Evolutionary conservation across 2,113 vertebrate genomes (phyloP).

Genomic region (Thalassoma bifasciatum): DNA sequence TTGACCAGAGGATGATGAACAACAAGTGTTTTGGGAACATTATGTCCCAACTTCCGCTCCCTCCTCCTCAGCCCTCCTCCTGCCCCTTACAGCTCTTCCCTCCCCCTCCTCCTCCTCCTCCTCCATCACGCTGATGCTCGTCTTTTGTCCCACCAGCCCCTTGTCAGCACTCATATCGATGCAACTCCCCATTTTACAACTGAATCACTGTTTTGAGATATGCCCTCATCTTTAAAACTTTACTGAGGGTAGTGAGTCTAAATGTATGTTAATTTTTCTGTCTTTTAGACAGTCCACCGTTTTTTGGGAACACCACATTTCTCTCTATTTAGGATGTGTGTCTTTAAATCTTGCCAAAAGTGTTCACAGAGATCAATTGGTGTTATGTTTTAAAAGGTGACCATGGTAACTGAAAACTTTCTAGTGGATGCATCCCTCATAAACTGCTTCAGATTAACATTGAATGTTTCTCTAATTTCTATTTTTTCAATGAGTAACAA

Average conservation of each 20-base stretch:
- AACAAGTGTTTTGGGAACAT: constrained; percentile 75
- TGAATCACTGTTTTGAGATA: background rate
- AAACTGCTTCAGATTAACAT: too few species aligned
- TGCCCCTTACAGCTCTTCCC: background rate
- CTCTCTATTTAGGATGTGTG: too few species aligned
- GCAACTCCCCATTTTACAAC: background rate
- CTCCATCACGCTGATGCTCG: background rate
- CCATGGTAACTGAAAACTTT: too few species aligned
- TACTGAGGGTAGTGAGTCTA: background rate
- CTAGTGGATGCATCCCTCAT: too few species aligned
- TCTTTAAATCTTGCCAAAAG: too few species aligned
- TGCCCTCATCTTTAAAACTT: background rate
- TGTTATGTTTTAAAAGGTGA: too few species aligned
- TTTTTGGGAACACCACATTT: too few species aligned
- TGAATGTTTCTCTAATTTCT: too few species aligned
- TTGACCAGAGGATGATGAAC: constrained; percentile 57
- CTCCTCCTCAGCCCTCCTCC: background rate
- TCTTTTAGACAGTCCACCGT: too few species aligned
- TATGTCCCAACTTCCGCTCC: constrained; percentile 34
- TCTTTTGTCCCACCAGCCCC: constrained; percentile 14
- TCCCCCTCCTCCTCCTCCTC: background rate
- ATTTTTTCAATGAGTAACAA: too few species aligned
- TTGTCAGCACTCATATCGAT: background rate
- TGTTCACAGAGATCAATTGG: too few species aligned
- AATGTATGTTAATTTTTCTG: constrained; percentile 11